These are phyloP conservation scores for Saguinus midas DNA, from an alignment of 2,113 vertebrate species.

Conservation along the genomic window DNA sequence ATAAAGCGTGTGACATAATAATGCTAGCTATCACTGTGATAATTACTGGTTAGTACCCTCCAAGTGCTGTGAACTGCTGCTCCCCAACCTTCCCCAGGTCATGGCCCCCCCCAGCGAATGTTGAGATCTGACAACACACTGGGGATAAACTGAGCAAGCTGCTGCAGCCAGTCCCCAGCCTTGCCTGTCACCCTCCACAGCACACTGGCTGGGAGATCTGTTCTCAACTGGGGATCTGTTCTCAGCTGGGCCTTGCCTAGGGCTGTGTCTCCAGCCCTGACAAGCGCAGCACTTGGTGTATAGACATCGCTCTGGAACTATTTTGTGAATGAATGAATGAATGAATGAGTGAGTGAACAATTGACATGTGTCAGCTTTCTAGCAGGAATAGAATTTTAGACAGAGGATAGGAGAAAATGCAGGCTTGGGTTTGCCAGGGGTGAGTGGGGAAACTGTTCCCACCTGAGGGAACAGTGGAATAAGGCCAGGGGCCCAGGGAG, in stretches of 20 bases:
- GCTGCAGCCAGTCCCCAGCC: background rate
- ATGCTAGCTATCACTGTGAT: background rate
- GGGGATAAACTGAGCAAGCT: background rate
- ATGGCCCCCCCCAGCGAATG: background rate
- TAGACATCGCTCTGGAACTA: background rate
- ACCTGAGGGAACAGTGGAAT: background rate
- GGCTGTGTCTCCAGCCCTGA: background rate
- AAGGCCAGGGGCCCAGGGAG: background rate
- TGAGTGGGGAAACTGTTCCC: background rate
- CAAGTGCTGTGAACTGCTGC: background rate
- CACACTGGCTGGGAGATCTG: background rate
- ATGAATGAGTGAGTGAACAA: background rate
- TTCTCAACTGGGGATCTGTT: background rate
- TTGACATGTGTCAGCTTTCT: background rate
- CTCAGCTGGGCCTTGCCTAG: background rate
- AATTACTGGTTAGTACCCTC: background rate
- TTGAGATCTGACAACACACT: background rate
- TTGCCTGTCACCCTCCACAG: background rate
- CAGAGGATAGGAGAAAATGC: background rate
- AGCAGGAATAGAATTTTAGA: background rate
- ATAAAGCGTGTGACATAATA: too few species aligned
- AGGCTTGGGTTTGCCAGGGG: background rate
- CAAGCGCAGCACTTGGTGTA: background rate
- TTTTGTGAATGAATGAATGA: background rate
- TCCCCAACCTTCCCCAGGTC: background rate